Percentiles rank a stretch among this genome's conserved stretches.
phyloP scores from a whole-genome alignment of 2,797 vertebrate species.

The Liasis olivaceus region DNA sequence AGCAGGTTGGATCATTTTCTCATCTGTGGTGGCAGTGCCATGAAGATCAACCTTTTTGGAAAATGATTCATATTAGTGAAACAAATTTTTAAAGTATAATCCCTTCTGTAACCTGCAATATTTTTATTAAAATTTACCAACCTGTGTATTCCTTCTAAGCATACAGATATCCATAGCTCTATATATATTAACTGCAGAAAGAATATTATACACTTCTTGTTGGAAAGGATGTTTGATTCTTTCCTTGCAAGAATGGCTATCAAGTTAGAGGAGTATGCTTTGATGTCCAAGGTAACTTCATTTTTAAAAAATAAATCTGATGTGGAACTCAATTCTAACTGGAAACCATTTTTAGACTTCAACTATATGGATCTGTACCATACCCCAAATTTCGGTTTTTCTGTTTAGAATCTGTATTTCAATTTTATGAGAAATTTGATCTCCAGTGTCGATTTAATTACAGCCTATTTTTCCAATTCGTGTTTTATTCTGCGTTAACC shows the following conservation, averaged over 20 bases:
- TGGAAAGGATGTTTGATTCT: neutral
- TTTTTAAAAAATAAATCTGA: neutral
- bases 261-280: neutral
- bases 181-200: neutral
- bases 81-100: neutral
- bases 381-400: neutral
- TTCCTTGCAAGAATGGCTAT: neutral
- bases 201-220: neutral
- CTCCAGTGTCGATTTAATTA: neutral
- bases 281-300: neutral
- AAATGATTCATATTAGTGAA: neutral
- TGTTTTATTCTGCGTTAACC: neutral
- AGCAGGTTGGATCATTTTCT: neutral
- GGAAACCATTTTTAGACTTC: neutral
- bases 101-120: neutral
- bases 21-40: no score
- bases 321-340: neutral
- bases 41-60: neutral
- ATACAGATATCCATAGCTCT: neutral
- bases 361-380: neutral
- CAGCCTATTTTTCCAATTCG: neutral
- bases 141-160: neutral
- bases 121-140: neutral
- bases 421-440: neutral
- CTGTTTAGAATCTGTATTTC: neutral